Percentiles rank a stretch among this genome's conserved stretches.
Conservation (phyloP, 1,140 invertebrate genomes). For the Zaprionus vittiger region DNA sequence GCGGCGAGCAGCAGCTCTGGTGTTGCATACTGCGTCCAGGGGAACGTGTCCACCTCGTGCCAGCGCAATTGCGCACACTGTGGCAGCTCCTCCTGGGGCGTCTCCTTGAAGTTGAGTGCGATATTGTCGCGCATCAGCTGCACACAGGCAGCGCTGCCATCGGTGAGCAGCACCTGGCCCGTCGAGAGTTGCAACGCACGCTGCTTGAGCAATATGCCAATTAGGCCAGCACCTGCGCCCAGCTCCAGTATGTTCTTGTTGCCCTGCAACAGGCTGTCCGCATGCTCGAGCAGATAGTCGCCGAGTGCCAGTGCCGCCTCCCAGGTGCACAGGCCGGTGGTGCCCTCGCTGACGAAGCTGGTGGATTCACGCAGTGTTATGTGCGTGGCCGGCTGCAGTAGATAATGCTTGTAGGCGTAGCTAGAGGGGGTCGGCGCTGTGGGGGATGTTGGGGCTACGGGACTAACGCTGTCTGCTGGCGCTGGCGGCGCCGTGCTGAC, state of each 20-base stretch:
- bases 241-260: constrained; percentile 72
- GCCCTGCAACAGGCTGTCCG: constrained; percentile 22
- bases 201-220: constrained; percentile 69
- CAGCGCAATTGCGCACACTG: constrained; percentile 57
- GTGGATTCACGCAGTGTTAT: constrained; percentile 72
- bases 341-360: constrained; percentile 77
- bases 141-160: constrained; percentile 72
- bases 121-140: constrained; percentile 74
- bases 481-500: neutral
- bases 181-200: constrained; percentile 34
- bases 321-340: constrained; percentile 81
- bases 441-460: neutral
- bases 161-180: constrained; percentile 64
- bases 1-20: constrained; percentile 70
- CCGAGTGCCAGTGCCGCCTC: constrained; percentile 74
- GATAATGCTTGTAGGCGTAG: constrained; percentile 77
- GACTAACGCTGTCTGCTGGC: neutral
- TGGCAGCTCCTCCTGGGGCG: neutral
- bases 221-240: constrained; percentile 72
- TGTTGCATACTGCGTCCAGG: constrained; percentile 30
- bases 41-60: constrained; percentile 46
- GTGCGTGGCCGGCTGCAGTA: constrained; percentile 37
- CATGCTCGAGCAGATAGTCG: constrained; percentile 69
- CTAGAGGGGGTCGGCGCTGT: neutral
- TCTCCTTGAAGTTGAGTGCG: constrained; percentile 52